Conservation (phyloP, 2,113 vertebrate genomes). For the Hippolais icterina region DNA sequence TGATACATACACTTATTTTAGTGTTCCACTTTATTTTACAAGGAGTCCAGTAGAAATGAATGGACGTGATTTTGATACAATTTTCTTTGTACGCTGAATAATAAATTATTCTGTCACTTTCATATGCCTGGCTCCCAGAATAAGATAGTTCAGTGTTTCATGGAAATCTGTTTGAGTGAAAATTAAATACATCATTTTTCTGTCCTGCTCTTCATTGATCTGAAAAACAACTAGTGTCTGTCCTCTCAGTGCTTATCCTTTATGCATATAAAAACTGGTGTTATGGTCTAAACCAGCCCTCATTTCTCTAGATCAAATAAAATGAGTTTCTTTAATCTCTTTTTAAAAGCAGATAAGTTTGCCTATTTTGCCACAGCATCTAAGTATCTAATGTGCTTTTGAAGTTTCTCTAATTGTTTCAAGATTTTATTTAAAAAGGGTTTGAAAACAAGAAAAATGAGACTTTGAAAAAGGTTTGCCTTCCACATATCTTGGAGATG, state of each 20-base stretch:
- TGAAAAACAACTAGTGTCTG: neutral
- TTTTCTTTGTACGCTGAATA: neutral
- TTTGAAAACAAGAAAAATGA: neutral
- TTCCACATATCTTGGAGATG: neutral
- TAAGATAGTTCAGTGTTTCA: neutral
- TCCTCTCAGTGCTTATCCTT: neutral
- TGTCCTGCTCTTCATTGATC: neutral
- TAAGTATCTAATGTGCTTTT: neutral
- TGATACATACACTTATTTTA: neutral
- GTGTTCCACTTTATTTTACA: neutral
- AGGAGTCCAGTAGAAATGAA: neutral
- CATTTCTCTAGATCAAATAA: neutral
- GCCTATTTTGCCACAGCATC: neutral
- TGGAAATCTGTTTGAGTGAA: neutral
- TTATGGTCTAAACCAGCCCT: neutral
- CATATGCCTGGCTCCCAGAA: neutral
- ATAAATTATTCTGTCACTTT: constrained; percentile 9
- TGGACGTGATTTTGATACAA: neutral
- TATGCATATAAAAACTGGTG: neutral
- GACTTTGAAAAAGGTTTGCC: neutral
- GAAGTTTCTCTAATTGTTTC: neutral
- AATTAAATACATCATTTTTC: neutral
- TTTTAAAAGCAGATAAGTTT: neutral
- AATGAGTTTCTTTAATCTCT: neutral
- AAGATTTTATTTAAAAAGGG: neutral